phyloP scores from a whole-genome alignment of 2,888 invertebrate species.

The Tipula unca region DNA sequence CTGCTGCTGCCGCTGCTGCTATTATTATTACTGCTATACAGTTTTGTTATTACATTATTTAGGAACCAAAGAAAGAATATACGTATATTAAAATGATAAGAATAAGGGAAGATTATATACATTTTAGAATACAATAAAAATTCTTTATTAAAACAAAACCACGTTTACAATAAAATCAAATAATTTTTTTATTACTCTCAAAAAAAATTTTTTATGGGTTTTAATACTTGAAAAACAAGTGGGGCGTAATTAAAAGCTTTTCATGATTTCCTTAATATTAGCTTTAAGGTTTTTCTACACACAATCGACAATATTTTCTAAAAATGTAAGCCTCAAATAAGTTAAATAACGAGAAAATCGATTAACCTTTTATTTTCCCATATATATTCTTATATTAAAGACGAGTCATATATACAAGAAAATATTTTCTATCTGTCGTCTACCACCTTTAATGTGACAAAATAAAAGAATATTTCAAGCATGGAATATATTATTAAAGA shows the following conservation, averaged over 20 bases:
- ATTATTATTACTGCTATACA: background rate
- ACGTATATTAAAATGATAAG: background rate
- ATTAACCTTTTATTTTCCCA: background rate
- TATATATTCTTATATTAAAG: background rate
- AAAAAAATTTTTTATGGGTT: background rate
- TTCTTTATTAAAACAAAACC: conserved; percentile 8
- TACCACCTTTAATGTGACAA: conserved; percentile 8
- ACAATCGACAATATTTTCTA: background rate
- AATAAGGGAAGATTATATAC: conserved; percentile 4
- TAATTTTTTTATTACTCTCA: background rate
- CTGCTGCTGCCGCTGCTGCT: background rate
- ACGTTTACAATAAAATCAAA: conserved; percentile 14
- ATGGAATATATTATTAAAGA: background rate
- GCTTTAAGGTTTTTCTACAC: background rate
- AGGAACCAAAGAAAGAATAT: background rate
- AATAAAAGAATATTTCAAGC: background rate
- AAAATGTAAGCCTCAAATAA: background rate
- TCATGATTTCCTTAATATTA: background rate
- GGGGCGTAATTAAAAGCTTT: background rate
- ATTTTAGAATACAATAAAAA: background rate
- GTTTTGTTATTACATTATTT: background rate
- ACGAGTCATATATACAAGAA: background rate
- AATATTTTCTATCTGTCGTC: background rate
- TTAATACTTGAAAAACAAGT: background rate
- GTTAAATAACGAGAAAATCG: background rate